These are phyloP conservation scores for Circaetus cinerascens DNA, from an alignment of 2,113 vertebrate genomes.

Conservation along the genomic window DNA sequence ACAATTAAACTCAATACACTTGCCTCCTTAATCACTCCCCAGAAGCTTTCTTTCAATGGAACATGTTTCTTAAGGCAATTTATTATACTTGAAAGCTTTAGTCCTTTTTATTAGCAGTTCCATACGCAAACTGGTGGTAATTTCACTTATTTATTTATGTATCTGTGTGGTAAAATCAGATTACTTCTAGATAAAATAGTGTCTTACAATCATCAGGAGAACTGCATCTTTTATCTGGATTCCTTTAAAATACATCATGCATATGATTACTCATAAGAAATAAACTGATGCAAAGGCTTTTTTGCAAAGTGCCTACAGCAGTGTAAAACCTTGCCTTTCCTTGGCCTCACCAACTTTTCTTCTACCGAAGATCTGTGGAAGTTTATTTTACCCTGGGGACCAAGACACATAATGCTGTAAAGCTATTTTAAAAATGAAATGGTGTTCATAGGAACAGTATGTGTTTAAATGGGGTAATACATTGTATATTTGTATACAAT, in stretches of 20 bases:
- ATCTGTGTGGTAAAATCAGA: not conserved
- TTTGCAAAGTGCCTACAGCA: slow-evolving; percentile 1
- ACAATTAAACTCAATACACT: not conserved
- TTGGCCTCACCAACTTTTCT: not conserved
- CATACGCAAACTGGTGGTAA: not conserved
- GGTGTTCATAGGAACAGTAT: not conserved
- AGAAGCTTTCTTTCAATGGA: not conserved
- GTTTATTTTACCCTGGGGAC: not conserved
- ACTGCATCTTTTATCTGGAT: not conserved
- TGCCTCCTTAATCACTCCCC: not conserved
- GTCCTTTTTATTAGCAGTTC: not conserved
- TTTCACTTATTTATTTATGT: not conserved
- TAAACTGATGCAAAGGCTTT: not conserved
- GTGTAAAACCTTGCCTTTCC: not conserved
- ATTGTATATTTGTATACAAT: not conserved
- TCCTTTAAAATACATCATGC: slow-evolving; percentile 16
- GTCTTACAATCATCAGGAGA: slow-evolving; percentile 12
- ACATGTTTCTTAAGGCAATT: not conserved
- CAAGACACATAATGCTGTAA: not conserved
- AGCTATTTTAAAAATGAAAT: not conserved
- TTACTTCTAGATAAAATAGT: not conserved
- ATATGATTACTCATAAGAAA: not conserved
- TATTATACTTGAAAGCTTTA: not conserved
- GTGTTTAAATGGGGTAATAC: not conserved
- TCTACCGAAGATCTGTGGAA: not conserved